phyloP scores from a whole-genome alignment of 2,797 vertebrate species.

The Trematomus bernacchii region DNA sequence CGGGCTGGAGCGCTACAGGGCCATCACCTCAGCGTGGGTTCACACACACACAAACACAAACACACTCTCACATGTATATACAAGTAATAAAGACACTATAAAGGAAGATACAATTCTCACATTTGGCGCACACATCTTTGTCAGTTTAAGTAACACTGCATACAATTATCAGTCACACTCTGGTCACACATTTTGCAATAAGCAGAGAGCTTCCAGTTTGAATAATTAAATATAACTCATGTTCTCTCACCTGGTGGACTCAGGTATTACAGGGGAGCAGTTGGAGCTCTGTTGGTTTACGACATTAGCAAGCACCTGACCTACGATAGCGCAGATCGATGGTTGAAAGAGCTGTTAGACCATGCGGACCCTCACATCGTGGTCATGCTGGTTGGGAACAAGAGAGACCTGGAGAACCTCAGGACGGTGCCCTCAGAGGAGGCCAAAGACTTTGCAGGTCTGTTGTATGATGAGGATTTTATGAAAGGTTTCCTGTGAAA shows the following conservation, averaged over 20 bases:
- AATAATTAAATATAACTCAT: background rate
- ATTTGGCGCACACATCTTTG: background rate
- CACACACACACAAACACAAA: constrained; percentile 29
- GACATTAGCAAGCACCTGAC: constrained; percentile 86
- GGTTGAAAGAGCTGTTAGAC: constrained; percentile 86
- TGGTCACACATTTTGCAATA: background rate
- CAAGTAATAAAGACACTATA: constrained; percentile 1
- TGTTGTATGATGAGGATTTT: background rate
- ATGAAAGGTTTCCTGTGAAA: background rate
- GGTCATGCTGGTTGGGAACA: constrained; percentile 88
- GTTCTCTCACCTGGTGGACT: constrained; percentile 1
- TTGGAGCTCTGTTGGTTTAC: constrained; percentile 85
- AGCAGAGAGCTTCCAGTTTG: background rate
- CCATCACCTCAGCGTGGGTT: constrained; percentile 98
- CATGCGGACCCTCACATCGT: constrained; percentile 86
- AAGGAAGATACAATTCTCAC: background rate
- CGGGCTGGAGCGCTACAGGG: constrained; percentile 96
- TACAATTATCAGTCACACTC: constrained; percentile 18
- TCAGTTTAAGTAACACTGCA: background rate
- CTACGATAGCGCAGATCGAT: constrained; percentile 84
- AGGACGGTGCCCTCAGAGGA: constrained; percentile 83
- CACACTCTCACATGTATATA: constrained; percentile 15
- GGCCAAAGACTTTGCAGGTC: constrained; percentile 83
- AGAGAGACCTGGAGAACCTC: constrained; percentile 76
- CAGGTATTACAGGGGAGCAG: constrained; percentile 87